Base-by-base conservation (phyloP, 1,140 invertebrate genomes). In the Harlomillsia oculata region DNA sequence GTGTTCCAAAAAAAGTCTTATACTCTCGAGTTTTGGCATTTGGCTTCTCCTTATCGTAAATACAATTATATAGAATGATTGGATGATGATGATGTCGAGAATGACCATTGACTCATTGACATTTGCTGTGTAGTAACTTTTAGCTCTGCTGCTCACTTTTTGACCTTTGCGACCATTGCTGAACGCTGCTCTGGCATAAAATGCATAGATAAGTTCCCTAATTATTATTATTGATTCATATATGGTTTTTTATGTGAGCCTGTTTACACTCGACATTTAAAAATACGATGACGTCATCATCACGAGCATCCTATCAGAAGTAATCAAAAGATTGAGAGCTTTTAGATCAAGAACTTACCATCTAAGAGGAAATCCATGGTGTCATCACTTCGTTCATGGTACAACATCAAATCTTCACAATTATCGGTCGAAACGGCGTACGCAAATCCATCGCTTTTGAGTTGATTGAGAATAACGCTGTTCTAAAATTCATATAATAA, bases 291-390 rank as follows among this genome's bases (percentile, higher is more conserved):
- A 9, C 16, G n/a, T 9, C 23, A 21, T 41, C n/a, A 9, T 20
- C 11, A 20, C 11, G 18, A 14, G 9, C 23, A 16, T 20, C 18
- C 9, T 41, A 16, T 9, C 23, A 41, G 9, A 20, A 41, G 5
- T 23, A 9, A 44, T 5, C 41, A 32, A 45, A 45, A 26, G 16
- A 26, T 26, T 26, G 13, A 11, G 3, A 5, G 11, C 11, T n/a
- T 20, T 4, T 48, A 23, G 36, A 16, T 28, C 26, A 23, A 26
- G 16, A 26, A 32, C 53, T 39, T 56, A 60, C 59, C 60, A 37
- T 62, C 60, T 13, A 60, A 30, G 39, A 60, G 59, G 44, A 57
- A 62, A 29, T 62, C 60, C 60, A 62, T 62, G 6, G 50, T 52
- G n/a, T 18, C 51, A 48, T 53, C 45, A n/a, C 30, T 32, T 54